Base-by-base conservation (phyloP, 2,113 vertebrate genomes). In the Microcebus ravelobensis region DNA sequence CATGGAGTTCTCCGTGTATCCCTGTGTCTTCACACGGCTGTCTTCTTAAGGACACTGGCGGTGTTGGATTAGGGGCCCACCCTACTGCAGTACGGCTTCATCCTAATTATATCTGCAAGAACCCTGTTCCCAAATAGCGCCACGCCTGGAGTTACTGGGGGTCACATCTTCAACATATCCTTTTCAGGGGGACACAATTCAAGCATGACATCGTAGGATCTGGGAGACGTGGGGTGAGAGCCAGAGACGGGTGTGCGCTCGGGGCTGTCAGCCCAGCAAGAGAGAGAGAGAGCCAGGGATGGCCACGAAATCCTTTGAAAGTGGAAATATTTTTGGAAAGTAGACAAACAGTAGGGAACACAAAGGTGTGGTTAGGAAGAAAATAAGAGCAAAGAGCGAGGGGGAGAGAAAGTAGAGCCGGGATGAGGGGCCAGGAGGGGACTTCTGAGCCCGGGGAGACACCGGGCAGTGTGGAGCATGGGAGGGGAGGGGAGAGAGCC, bases 311-410 rank as follows among this genome's bases (percentile, higher is more conserved):
- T 48, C 48, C 50, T 18, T 85, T 74, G n/a, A 68, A 63, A 74
- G 59, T 88, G 50, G 63, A 94, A 70, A 84, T 48, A 80, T 31
- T 93, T 83, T 90, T 25, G 67, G 80, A 90, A 91, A 83, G 50
- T 23, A 70, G 42, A 76, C 14, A 89, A 71, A 67, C 8, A n/a
- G 17, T 63, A 10, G 15, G 3, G 61, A 90, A 45, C 25, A 85
- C 12, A 87, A 25, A n/a, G 45, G 20, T n/a, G n/a, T n/a, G 21
- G 36, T 84, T 74, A 84, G 90, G n/a, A 34, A 96, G 48, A 65
- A 94, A 77, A 68, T 42, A 63, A 25, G 36, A 74, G 34, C 17
- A 73, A 90, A 48, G 55, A 77, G 36, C 10, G 55, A 67, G 65
- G 34, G 13, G 23, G 9, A 11, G 45, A 63, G 50, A 11, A 36